Percentiles rank a stretch among this genome's conserved stretches.
phyloP scores from a whole-genome alignment of 2,888 invertebrate genomes.

The Euplagia quadripunctaria region DNA sequence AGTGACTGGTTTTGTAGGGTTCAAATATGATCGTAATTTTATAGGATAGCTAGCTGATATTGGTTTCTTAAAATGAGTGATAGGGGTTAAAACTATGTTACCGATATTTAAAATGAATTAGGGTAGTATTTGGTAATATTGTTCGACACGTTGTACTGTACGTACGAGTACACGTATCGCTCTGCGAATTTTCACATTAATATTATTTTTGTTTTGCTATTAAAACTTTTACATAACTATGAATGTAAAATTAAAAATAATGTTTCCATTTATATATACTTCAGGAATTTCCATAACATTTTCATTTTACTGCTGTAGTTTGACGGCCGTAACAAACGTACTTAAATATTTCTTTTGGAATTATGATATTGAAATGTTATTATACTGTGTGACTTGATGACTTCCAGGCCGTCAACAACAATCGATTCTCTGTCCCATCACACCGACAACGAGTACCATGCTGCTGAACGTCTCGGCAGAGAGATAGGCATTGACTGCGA shows the following conservation, averaged over 20 bases:
- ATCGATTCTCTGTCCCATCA: slow-evolving; percentile 89
- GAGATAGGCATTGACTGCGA: slow-evolving; percentile 84
- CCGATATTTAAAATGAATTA: neutral
- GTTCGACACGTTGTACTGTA: no score
- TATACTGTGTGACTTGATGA: neutral
- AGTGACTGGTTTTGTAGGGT: no score
- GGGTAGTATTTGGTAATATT: no score
- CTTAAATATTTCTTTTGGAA: neutral
- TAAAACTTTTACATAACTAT: neutral
- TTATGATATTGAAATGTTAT: neutral
- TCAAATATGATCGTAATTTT: no score
- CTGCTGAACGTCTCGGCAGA: slow-evolving; percentile 90
- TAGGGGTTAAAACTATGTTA: neutral
- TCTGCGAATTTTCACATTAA: neutral
- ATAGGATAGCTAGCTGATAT: neutral
- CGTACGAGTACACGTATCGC: neutral
- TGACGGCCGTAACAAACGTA: neutral
- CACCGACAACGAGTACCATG: slow-evolving; percentile 91
- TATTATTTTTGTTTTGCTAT: neutral
- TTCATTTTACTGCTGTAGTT: neutral
- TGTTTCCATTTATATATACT: neutral
- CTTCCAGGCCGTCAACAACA: slow-evolving; percentile 90
- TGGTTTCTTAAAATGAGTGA: neutral
- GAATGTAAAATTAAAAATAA: neutral
- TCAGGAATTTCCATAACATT: neutral